Evolutionary conservation across 2,113 vertebrate genomes (phyloP).

Genomic region (Gorsachius goisagi): DNA sequence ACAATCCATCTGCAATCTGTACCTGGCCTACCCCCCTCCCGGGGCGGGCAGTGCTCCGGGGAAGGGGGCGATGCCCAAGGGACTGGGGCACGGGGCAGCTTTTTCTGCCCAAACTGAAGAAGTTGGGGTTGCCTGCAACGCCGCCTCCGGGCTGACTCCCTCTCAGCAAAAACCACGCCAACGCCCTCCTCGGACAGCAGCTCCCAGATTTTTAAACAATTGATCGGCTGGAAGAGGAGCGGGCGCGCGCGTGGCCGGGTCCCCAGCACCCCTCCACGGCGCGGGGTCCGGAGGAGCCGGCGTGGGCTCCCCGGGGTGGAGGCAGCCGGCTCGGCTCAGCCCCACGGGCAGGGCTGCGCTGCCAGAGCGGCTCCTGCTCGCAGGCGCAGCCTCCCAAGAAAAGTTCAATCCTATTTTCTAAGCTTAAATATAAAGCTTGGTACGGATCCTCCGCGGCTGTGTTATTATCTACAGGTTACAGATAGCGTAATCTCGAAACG

Average conservation of each 20-base stretch:
- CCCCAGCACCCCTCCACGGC: background rate
- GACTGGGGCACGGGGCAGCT: background rate
- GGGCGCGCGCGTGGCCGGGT: rapidly evolving
- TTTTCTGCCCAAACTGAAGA: background rate
- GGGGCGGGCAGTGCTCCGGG: background rate
- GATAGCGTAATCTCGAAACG: background rate
- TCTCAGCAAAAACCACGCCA: background rate
- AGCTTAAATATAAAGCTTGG: background rate
- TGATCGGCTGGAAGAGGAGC: background rate
- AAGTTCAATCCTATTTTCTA: background rate
- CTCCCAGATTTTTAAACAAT: background rate
- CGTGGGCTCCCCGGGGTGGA: background rate
- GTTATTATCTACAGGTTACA: background rate
- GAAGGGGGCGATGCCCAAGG: background rate
- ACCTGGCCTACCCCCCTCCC: background rate
- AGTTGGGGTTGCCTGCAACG: background rate
- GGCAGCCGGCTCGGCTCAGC: background rate
- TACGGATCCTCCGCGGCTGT: background rate
- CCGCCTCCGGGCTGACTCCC: background rate
- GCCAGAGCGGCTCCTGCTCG: background rate
- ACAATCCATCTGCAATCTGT: constrained; percentile 41
- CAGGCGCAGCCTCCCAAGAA: background rate
- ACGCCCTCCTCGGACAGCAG: background rate
- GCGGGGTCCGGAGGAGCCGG: background rate
- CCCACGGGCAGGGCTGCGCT: background rate